phyloP scores from a whole-genome alignment of 2,888 invertebrate species.

The Eumacrocentrus americanus region DNA sequence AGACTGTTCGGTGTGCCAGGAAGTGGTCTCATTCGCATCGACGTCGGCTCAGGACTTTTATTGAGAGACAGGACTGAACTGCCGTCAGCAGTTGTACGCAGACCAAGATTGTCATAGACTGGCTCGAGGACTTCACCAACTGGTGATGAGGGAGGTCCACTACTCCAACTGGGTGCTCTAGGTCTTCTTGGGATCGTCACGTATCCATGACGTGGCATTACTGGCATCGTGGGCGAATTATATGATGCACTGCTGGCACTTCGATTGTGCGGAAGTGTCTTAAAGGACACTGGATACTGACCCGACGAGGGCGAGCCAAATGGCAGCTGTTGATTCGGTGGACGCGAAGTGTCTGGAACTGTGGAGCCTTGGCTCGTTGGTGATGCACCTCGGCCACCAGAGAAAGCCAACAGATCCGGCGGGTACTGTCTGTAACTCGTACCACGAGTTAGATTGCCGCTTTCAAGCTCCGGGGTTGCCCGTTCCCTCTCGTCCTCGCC shows the following conservation, averaged over 20 bases:
- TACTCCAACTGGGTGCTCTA: constrained; percentile 82
- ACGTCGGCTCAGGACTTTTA: constrained; percentile 69
- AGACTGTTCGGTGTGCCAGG: constrained; percentile 67
- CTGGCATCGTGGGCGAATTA: constrained; percentile 65
- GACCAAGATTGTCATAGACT: constrained; percentile 84
- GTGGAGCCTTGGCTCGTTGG: constrained; percentile 78
- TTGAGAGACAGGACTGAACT: constrained; percentile 80
- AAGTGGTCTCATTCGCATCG: constrained; percentile 70
- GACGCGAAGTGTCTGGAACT: constrained; percentile 73
- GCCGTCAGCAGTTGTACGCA: constrained; percentile 86
- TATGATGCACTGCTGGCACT: constrained; percentile 48
- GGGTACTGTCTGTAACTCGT: constrained; percentile 71
- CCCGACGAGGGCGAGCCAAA: constrained; percentile 46
- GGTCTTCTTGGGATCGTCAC: constrained; percentile 87
- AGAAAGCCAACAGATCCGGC: constrained; percentile 82
- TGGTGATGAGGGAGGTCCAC: constrained; percentile 65
- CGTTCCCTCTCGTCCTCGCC: constrained; percentile 48
- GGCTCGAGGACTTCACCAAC: constrained; percentile 72
- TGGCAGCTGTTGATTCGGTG: constrained; percentile 59
- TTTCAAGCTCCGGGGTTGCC: constrained; percentile 55
- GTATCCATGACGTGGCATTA: constrained; percentile 79
- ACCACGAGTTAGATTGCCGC: constrained; percentile 65
- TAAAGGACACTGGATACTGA: constrained; percentile 69
- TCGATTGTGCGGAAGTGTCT: constrained; percentile 80
- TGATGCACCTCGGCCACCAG: constrained; percentile 65